A percentile compares a stretch with the other conserved stretches of the same genome.
phyloP scores from a whole-genome alignment of 2,113 vertebrate species.

The Chaetorhynchus papuensis region DNA sequence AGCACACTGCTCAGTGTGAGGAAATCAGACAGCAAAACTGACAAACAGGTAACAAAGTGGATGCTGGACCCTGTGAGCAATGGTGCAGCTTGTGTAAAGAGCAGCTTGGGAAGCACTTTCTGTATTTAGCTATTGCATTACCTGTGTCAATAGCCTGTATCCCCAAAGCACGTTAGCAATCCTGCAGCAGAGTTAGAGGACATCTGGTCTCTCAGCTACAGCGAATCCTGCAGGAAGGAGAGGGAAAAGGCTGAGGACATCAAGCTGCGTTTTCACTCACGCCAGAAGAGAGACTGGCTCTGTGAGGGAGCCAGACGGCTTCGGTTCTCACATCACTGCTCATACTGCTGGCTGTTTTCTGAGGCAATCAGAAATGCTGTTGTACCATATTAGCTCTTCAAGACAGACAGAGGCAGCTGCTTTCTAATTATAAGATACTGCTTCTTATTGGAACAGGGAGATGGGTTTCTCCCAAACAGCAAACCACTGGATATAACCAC shows the following conservation, averaged over 20 bases:
- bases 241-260: not conserved
- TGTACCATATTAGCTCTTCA: conserved; percentile 9
- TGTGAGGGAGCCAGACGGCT: conserved; percentile 16
- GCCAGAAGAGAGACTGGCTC: not conserved
- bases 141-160: not conserved
- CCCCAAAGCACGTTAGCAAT: not conserved
- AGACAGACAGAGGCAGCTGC: conserved; percentile 16
- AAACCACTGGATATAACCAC: not conserved
- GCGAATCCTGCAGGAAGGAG: not conserved
- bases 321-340: conserved; percentile 43
- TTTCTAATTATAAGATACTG: conserved; percentile 15
- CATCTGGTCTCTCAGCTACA: not conserved
- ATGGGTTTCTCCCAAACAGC: not conserved
- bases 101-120: not conserved
- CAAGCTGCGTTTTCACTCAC: not conserved
- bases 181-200: not conserved
- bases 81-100: not conserved
- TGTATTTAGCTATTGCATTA: not conserved
- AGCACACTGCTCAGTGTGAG: not conserved
- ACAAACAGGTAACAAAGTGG: not conserved
- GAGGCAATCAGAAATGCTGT: conserved; percentile 30
- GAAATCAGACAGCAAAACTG: not conserved
- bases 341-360: conserved; percentile 35
- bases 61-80: not conserved
- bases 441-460: not conserved